A percentile compares a stretch with the other conserved stretches of the same genome.
These are phyloP conservation scores for Oryzias dopingdopingensis DNA, from an alignment of 2,797 vertebrate genomes.

Conservation along the genomic window DNA sequence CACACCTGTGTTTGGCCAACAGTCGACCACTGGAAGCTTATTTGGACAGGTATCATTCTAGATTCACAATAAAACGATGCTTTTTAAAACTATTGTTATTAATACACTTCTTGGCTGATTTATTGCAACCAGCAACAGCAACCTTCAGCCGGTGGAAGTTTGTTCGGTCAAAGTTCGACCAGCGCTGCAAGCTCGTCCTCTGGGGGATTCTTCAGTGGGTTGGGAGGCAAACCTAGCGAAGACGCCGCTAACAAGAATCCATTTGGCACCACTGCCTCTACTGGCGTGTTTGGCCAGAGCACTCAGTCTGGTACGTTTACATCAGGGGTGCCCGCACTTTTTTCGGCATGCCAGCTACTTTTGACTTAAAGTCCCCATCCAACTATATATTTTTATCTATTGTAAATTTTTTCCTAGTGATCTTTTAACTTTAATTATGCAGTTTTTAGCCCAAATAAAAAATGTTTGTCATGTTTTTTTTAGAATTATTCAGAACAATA, in stretches of 20 bases:
- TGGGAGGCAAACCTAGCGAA: constrained; percentile 95
- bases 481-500: too few species aligned
- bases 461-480: too few species aligned
- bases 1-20: constrained; percentile 87
- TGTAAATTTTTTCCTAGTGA: too few species aligned
- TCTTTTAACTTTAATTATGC: too few species aligned
- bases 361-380: too few species aligned
- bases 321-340: too few species aligned
- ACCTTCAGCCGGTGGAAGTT: constrained; percentile 71
- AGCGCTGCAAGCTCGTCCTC: constrained; percentile 54
- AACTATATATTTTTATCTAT: too few species aligned
- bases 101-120: background rate
- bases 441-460: too few species aligned
- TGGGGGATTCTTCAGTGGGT: constrained; percentile 92
- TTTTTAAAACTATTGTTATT: too few species aligned
- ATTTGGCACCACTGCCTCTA: constrained; percentile 78
- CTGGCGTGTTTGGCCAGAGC: constrained; percentile 83
- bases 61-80: too few species aligned
- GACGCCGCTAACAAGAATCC: constrained; percentile 97
- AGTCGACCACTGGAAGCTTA: constrained; percentile 73
- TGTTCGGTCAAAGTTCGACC: constrained; percentile 82
- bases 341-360: too few species aligned
- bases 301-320: constrained; percentile 63
- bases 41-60: constrained; percentile 87
- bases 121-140: constrained; percentile 50